These are phyloP conservation scores for Calephelis virginiensis DNA, from an alignment of 1,140 invertebrate species.

Conservation along the genomic window DNA sequence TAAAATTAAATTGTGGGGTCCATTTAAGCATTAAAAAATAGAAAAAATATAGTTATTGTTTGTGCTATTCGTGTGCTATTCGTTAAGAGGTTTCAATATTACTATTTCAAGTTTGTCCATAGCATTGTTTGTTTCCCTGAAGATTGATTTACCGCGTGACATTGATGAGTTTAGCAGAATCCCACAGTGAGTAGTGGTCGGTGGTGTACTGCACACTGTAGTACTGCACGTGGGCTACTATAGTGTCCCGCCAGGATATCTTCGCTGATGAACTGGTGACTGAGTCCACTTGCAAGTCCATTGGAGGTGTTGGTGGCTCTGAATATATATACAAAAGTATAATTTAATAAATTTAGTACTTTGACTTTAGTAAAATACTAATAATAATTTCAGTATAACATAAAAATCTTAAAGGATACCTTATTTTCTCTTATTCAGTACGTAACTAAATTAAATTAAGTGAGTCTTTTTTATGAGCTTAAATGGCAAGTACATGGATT, in stretches of 20 bases:
- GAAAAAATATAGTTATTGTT: neutral
- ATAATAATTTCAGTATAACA: too few species aligned
- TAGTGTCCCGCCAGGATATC: constrained; percentile 66
- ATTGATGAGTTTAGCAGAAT: constrained; percentile 61
- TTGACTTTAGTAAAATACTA: too few species aligned
- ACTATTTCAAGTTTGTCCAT: too few species aligned
- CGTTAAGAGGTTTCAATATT: neutral
- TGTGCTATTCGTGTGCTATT: neutral
- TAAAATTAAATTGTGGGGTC: too few species aligned
- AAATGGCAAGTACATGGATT: too few species aligned
- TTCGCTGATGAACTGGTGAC: constrained; percentile 61
- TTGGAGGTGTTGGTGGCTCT: constrained; percentile 71
- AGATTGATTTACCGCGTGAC: constrained; percentile 54
- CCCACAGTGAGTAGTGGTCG: constrained; percentile 66
- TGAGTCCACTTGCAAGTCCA: constrained; percentile 67
- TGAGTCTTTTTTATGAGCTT: too few species aligned
- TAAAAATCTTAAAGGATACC: too few species aligned
- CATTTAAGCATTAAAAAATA: neutral
- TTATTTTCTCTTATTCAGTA: too few species aligned
- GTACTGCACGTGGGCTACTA: constrained; percentile 58
- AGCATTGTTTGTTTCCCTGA: too few species aligned
- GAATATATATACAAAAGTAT: constrained; percentile 25
- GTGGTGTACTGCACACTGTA: constrained; percentile 66
- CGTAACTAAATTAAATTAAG: too few species aligned
- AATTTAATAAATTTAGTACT: neutral